These are phyloP conservation scores for Tethea ocularis DNA, from an alignment of 2,888 invertebrate genomes.

Conservation along the genomic window DNA sequence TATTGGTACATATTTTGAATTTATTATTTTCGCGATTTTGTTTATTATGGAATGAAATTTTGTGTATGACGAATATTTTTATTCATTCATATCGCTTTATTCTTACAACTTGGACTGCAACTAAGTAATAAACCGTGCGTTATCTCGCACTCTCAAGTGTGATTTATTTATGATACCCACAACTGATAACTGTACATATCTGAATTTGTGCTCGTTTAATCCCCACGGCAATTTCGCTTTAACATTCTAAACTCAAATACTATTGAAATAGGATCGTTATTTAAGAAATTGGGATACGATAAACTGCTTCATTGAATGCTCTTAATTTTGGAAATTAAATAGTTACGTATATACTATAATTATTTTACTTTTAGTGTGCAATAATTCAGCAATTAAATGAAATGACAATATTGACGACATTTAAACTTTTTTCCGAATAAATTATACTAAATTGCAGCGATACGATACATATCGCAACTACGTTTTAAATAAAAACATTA, in stretches of 20 bases:
- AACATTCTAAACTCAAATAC: not conserved
- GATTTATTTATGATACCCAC: slow-evolving; percentile 59
- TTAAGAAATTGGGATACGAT: not conserved
- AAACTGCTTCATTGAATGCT: not conserved
- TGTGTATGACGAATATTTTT: not conserved
- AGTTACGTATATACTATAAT: not conserved
- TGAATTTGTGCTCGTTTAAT: slow-evolving; percentile 42
- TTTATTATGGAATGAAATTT: too few relatives aligned
- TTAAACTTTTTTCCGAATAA: not conserved
- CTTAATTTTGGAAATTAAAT: not conserved
- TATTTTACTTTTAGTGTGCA: not conserved
- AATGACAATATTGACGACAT: not conserved
- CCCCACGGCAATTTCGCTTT: slow-evolving; percentile 19
- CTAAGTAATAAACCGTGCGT: slow-evolving; percentile 48
- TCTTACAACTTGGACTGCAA: slow-evolving; percentile 20
- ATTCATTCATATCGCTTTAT: slow-evolving; percentile 15
- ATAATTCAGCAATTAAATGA: not conserved
- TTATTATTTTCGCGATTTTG: too few relatives aligned
- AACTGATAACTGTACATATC: slow-evolving; percentile 58
- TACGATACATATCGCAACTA: not conserved
- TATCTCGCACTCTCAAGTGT: slow-evolving; percentile 57
- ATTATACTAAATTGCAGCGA: not conserved
- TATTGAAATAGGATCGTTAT: not conserved
- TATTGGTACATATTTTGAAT: too few relatives aligned
- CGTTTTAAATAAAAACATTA: not conserved